Base-by-base conservation (phyloP, 2,797 vertebrate species). In the Danio jaintianensis region DNA sequence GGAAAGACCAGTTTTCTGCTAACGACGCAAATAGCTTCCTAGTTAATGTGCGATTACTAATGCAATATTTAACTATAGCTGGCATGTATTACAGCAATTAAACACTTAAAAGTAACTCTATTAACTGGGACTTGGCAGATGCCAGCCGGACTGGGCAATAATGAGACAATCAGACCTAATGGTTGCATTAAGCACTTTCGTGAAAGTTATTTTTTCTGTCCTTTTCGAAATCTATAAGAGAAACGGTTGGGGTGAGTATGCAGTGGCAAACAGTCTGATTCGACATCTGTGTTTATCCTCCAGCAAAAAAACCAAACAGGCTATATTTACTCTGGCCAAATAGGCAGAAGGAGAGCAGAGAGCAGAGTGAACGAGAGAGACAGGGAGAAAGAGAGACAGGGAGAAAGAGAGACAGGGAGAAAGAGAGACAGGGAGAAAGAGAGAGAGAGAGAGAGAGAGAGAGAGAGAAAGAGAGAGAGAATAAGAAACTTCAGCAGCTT, bases 211-310 rank as follows among this genome's bases (percentile, higher is more conserved):
- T 20, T 53, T 45, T 64, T 45, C 29, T 73, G 22, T 20, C 36
- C 6, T 40, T 77, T 63, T 47, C 62, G 40, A 63, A 22, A 47
- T 64, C 47, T 64, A 20, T 58, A 16, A 67, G 64, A 79, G 71
- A 73, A 63, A 59, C 69, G 80, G 43, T 77, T 63, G 80, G 70
- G 63, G 84, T 85, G 88, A 87, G 86, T 79, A 75, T 88, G 81
- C 89, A 90, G 90, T 88, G 91, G 92, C 87, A 79, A 93, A 67
- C 67, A 89, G 87, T 89, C 88, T 85, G 90, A 89, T 88, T 92
- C 90, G 88, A 94, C 92, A 94, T 94, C 93, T 94, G 93, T 94
- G 93, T 94, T 94, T 94, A 93, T 94, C 89, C 92, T 92, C 85
- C 53, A 81, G 90, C 90, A 92, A 89, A 93, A 70, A 73, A 93